phyloP scores from a whole-genome alignment of 2,113 vertebrate species.

The Fregetta grallaria region DNA sequence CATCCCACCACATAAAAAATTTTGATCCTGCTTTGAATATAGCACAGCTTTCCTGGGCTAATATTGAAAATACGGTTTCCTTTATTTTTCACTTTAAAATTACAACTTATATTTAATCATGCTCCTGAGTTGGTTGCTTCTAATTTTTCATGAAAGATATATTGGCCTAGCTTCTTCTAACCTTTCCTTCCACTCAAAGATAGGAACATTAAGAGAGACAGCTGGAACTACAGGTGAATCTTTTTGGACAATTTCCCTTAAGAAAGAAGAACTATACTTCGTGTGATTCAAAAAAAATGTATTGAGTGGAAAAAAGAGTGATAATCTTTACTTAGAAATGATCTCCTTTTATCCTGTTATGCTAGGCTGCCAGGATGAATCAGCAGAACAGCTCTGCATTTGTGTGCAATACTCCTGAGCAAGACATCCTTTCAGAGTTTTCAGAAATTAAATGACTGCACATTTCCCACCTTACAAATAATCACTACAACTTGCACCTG shows the following conservation, averaged over 20 bases:
- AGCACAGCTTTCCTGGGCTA: background rate
- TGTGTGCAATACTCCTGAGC: background rate
- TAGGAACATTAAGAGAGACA: background rate
- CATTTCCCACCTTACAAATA: background rate
- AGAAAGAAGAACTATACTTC: background rate
- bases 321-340: background rate
- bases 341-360: background rate
- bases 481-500: background rate
- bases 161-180: background rate
- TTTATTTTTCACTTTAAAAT: background rate
- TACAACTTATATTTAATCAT: background rate
- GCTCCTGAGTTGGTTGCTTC: background rate
- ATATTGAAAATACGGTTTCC: background rate
- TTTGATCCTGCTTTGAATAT: background rate
- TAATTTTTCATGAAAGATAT: background rate
- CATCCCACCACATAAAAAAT: background rate
- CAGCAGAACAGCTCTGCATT: background rate
- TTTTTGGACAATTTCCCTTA: background rate
- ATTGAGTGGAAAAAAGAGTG: background rate
- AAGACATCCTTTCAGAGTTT: background rate
- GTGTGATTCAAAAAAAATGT: background rate
- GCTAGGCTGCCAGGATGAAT: background rate
- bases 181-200: background rate
- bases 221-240: background rate
- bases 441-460: background rate